A percentile compares a stretch with the other conserved stretches of the same genome.
Evolutionary conservation across 2,888 invertebrate genomes (phyloP).

Genomic region (Metalampra italica): DNA sequence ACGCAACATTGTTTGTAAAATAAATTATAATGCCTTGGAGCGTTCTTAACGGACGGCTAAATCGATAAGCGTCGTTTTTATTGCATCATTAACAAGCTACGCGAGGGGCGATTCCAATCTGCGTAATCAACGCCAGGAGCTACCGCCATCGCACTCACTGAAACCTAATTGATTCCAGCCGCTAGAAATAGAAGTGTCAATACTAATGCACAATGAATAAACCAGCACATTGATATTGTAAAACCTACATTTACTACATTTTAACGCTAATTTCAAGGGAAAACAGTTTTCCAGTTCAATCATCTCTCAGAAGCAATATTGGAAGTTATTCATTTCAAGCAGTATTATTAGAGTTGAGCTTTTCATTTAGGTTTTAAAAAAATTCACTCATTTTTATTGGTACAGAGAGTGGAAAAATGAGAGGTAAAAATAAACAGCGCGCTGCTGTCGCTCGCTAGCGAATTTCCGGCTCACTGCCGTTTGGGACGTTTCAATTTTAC

Average conservation of each 20-base stretch:
- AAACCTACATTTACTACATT: too few relatives aligned
- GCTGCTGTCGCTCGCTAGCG: conserved; percentile 46
- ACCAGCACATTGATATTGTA: too few relatives aligned
- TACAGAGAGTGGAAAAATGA: conserved; percentile 46
- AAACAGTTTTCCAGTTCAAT: background rate
- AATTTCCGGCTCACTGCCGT: conserved; percentile 60
- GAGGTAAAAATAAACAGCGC: conserved; percentile 47
- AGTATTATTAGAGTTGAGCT: conserved; percentile 10
- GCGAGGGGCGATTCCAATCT: conserved; percentile 71
- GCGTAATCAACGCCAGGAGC: conserved; percentile 64
- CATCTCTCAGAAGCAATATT: conserved; percentile 1
- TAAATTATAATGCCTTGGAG: conserved; percentile 68
- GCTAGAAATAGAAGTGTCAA: conserved; percentile 28
- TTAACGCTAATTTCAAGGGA: too few relatives aligned
- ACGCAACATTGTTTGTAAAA: conserved; percentile 69
- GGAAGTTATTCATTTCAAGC: conserved; percentile 13
- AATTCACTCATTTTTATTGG: conserved; percentile 44
- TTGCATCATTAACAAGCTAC: conserved; percentile 70
- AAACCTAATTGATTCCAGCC: conserved; percentile 39
- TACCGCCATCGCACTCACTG: conserved; percentile 21
- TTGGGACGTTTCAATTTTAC: conserved; percentile 59
- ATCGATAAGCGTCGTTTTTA: conserved; percentile 74
- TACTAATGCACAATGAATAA: too few relatives aligned
- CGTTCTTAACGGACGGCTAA: conserved; percentile 66
- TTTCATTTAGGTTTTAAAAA: conserved; percentile 31